phyloP scores from a whole-genome alignment of 2,113 vertebrate species.

The Mormyrus lacerda region DNA sequence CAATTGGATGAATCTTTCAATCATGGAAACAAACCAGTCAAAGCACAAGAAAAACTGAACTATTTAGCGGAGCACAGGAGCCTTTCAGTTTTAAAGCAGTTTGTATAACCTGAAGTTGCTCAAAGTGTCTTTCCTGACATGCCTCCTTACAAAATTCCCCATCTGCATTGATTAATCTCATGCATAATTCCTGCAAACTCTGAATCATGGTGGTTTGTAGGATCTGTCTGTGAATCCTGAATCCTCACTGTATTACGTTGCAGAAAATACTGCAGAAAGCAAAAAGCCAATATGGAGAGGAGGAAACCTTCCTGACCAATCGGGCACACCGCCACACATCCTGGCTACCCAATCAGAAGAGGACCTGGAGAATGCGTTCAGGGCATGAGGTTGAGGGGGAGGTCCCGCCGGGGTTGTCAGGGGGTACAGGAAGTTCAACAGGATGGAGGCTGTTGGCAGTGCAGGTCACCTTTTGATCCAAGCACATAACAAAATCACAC shows the following conservation, averaged over 20 bases:
- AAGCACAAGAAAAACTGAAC: background rate
- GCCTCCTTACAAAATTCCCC: background rate
- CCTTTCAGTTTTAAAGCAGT: background rate
- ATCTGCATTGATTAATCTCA: background rate
- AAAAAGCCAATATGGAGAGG: slow-evolving; percentile 49
- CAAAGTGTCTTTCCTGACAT: background rate
- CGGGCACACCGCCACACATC: background rate
- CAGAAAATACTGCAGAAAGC: slow-evolving; percentile 49
- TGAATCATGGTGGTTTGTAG: slow-evolving; percentile 30
- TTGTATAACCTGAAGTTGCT: background rate
- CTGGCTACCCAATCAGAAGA: background rate
- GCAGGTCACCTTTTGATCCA: background rate
- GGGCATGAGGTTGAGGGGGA: background rate
- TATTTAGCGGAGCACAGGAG: background rate
- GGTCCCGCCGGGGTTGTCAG: background rate
- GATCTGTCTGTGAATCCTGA: slow-evolving; percentile 42
- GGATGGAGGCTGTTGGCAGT: background rate
- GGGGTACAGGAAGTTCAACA: slow-evolving; percentile 31
- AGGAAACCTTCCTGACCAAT: background rate
- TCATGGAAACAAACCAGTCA: background rate
- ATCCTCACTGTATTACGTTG: slow-evolving; percentile 50
- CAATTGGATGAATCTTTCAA: background rate
- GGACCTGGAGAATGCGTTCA: background rate
- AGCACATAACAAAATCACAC: background rate
- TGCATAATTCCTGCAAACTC: slow-evolving; percentile 7